Evolutionary conservation across 37 sponge, comb jelly and placozoan genomes (phyloP).

Genomic region (Tethya wilhelma): DNA sequence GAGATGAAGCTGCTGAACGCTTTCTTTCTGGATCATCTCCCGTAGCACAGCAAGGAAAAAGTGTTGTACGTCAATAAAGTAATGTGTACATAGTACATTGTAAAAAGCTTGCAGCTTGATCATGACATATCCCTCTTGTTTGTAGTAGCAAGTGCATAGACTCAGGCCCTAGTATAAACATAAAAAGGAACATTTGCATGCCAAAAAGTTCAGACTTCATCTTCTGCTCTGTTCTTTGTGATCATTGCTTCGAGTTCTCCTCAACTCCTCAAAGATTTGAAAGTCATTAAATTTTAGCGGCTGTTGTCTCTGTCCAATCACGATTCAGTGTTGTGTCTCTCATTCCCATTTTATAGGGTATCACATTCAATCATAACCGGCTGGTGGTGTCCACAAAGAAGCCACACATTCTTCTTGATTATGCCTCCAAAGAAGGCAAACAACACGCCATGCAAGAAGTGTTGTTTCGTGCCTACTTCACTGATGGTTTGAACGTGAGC

Average conservation of each 20-base stretch:
- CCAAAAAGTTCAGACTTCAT: neutral
- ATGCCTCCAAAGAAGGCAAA: slow-evolving; percentile 55
- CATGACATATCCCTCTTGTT: too few relatives aligned
- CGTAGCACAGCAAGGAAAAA: slow-evolving; percentile 17
- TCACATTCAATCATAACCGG: slow-evolving; percentile 18
- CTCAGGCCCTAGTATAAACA: neutral
- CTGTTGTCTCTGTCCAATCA: too few relatives aligned
- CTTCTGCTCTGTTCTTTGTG: neutral
- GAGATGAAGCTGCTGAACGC: slow-evolving; percentile 42
- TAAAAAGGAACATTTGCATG: neutral
- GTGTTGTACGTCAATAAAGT: slow-evolving; percentile 29
- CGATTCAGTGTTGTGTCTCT: too few relatives aligned
- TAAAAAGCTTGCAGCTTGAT: too few relatives aligned
- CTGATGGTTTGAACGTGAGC: slow-evolving; percentile 51
- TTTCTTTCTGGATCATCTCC: slow-evolving; percentile 37
- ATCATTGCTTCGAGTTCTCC: too few relatives aligned
- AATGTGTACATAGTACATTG: neutral
- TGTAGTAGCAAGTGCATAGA: too few relatives aligned
- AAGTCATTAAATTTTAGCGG: too few relatives aligned
- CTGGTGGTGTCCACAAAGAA: slow-evolving; percentile 60
- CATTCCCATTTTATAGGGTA: slow-evolving; percentile 16
- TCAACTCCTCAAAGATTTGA: too few relatives aligned
- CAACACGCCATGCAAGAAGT: slow-evolving; percentile 71
- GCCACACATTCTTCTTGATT: slow-evolving; percentile 65
- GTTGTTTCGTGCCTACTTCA: slow-evolving; percentile 56